A percentile compares a stretch with the other conserved stretches of the same genome.
Evolutionary conservation across 92 coral and sea anemone species (phyloP).

Genomic region (Galaxea fascicularis): DNA sequence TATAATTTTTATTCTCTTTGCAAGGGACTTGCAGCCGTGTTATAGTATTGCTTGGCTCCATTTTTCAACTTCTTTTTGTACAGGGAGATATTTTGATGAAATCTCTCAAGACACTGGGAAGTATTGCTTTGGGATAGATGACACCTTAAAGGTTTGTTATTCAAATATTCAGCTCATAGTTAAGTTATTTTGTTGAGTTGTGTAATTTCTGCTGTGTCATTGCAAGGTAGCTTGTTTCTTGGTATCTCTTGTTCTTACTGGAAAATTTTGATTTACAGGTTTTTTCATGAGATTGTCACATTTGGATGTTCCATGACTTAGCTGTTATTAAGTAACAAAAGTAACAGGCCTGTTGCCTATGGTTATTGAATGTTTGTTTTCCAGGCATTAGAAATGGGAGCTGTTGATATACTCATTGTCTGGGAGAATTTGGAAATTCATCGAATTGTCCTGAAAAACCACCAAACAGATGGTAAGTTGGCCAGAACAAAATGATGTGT

Average conservation of each 20-base stretch:
- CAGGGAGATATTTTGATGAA: conserved; percentile 98
- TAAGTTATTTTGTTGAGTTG: neutral
- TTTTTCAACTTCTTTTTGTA: neutral
- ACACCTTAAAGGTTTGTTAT: conserved; percentile 86
- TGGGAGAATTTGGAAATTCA: conserved; percentile 98
- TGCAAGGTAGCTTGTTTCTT: neutral
- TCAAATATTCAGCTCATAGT: neutral
- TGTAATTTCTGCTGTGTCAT: neutral
- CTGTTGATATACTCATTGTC: conserved; percentile 94
- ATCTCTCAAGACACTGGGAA: conserved; percentile 99
- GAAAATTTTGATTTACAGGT: no score
- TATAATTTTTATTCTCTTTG: neutral
- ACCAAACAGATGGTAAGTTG: conserved; percentile 91
- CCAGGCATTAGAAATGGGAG: conserved; percentile 97
- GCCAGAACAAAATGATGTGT: neutral
- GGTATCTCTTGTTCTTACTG: no score
- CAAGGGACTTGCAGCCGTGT: no score
- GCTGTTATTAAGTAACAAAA: no score
- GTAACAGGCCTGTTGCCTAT: no score
- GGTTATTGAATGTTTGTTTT: no score
- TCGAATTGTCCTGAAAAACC: conserved; percentile 90
- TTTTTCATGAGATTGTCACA: no score
- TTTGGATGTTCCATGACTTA: no score
- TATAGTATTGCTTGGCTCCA: neutral
- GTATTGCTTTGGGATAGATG: conserved; percentile 97